Evolutionary conservation across 1,140 invertebrate genomes (phyloP).

Genomic region (Fopius arisanus): DNA sequence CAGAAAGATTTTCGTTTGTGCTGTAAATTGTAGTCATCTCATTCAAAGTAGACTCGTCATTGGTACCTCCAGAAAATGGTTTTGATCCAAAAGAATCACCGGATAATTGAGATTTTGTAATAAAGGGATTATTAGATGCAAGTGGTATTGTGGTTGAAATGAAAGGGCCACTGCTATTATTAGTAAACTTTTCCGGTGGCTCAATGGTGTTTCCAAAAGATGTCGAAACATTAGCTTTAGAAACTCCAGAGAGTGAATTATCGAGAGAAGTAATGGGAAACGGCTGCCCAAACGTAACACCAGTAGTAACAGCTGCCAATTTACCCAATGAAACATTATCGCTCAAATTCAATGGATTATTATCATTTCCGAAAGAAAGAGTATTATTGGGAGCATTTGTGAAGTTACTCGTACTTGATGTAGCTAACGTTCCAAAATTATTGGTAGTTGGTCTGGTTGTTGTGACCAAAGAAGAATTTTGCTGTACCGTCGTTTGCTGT

Average conservation of each 20-base stretch:
- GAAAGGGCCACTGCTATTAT: constrained; percentile 27
- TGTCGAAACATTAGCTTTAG: constrained; percentile 13
- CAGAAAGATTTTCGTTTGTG: constrained; percentile 45
- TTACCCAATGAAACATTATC: not conserved
- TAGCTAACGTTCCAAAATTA: not conserved
- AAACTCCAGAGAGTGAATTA: not conserved
- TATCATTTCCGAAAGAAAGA: not conserved
- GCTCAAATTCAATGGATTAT: not conserved
- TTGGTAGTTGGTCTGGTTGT: not conserved
- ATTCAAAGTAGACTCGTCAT: constrained; percentile 41
- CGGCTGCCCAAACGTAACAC: no score
- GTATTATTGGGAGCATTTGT: not conserved
- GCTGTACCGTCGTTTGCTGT: not conserved
- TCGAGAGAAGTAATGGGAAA: not conserved
- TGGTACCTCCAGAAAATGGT: not conserved
- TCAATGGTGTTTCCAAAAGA: not conserved
- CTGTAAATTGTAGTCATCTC: constrained; percentile 52
- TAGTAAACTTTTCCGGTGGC: constrained; percentile 32
- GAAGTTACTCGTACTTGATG: not conserved
- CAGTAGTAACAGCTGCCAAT: not conserved
- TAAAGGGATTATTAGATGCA: constrained; percentile 39
- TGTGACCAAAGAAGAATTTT: not conserved
- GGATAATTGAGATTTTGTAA: constrained; percentile 13
- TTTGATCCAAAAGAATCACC: not conserved
- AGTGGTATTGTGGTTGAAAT: constrained; percentile 29